Conservation (phyloP, 2,797 vertebrate genomes). For the Toxotes lorentzi region DNA sequence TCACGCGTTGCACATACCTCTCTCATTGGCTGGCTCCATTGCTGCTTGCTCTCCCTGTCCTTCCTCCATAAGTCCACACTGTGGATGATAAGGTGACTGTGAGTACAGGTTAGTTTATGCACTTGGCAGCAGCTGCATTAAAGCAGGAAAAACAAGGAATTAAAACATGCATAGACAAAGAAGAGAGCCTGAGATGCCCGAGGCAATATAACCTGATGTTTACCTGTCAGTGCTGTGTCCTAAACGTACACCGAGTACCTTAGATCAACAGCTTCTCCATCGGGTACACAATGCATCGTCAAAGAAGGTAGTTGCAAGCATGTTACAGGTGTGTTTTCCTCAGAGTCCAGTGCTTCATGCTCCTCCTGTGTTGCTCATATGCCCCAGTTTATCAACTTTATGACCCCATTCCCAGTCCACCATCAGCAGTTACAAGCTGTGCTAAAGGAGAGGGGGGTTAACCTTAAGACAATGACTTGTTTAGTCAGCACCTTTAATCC, state of each 20-base stretch:
- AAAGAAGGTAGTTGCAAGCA: conserved; percentile 1
- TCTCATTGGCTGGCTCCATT: conserved; percentile 75
- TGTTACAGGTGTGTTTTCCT: conserved; percentile 18
- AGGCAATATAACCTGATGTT: conserved; percentile 1
- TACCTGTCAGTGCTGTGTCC: conserved; percentile 26
- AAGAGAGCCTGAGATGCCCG: conserved; percentile 19
- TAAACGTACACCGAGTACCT: not conserved
- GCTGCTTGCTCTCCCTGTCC: conserved; percentile 68
- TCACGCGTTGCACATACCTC: conserved; percentile 55
- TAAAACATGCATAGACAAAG: conserved; percentile 23
- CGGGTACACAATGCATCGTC: conserved; percentile 10
- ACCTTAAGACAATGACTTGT: conserved; percentile 62
- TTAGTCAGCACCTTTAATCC: conserved; percentile 74
- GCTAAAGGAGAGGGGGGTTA: conserved; percentile 61
- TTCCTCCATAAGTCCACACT: conserved; percentile 49
- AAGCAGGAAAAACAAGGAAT: conserved; percentile 14
- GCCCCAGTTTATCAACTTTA: conserved; percentile 65
- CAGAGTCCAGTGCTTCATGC: not conserved
- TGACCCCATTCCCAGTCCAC: conserved; percentile 58
- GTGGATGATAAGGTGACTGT: conserved; percentile 28
- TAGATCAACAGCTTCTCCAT: conserved; percentile 22
- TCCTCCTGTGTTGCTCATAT: conserved; percentile 27
- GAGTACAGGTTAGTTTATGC: conserved; percentile 40
- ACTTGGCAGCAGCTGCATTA: conserved; percentile 13
- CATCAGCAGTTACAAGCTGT: conserved; percentile 46